Conservation (phyloP, 2,888 invertebrate species). For the Caenorhabditis angaria region DNA sequence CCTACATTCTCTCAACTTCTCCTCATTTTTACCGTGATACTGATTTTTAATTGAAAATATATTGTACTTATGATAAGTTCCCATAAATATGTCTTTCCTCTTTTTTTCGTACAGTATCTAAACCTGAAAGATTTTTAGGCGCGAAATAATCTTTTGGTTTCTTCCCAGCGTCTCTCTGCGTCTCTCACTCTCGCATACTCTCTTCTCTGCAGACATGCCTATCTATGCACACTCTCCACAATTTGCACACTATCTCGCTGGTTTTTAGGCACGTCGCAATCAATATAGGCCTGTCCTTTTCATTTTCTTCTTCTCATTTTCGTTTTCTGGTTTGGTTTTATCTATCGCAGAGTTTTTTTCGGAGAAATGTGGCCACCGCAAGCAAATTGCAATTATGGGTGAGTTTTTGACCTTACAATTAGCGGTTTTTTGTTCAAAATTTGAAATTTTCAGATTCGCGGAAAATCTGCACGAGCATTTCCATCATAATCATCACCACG, state of each 20-base stretch:
- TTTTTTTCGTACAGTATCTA: too few species aligned
- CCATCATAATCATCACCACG: conserved; percentile 39
- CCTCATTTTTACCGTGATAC: too few species aligned
- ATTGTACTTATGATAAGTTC: too few species aligned
- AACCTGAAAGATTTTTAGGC: too few species aligned
- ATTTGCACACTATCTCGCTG: neutral
- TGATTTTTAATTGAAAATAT: too few species aligned
- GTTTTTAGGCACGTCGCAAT: conserved; percentile 31
- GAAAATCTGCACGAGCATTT: conserved; percentile 10
- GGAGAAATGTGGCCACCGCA: conserved; percentile 39
- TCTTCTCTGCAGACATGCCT: too few species aligned
- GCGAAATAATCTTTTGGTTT: too few species aligned
- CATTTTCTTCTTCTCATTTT: neutral
- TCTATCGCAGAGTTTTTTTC: too few species aligned
- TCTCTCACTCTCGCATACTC: too few species aligned
- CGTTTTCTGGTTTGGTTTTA: neutral
- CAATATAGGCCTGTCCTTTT: conserved; percentile 28
- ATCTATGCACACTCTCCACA: neutral
- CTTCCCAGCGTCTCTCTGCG: too few species aligned
- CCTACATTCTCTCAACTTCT: neutral
- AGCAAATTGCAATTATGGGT: conserved; percentile 35
- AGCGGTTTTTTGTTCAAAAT: neutral
- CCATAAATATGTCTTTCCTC: too few species aligned
- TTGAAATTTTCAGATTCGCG: neutral
- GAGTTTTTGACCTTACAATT: conserved; percentile 4